These are phyloP conservation scores for Cephus pygmeus DNA, from an alignment of 2,888 invertebrate species.

Conservation along the genomic window DNA sequence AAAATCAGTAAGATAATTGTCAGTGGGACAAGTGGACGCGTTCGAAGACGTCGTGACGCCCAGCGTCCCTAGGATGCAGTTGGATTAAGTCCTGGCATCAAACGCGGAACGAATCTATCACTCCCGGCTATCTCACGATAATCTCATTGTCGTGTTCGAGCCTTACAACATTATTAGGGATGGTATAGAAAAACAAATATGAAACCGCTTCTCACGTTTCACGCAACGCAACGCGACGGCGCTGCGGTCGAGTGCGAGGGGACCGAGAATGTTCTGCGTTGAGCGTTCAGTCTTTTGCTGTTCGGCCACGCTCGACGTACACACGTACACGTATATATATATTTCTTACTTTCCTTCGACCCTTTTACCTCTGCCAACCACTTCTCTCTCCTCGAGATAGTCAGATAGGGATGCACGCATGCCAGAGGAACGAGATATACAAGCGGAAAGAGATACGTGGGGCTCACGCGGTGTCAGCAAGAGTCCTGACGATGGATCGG, in stretches of 20 bases:
- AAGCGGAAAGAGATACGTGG: conserved; percentile 8
- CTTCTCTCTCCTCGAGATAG: conserved; percentile 2
- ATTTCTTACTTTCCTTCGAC: not conserved
- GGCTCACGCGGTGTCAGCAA: not conserved
- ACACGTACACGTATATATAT: not conserved
- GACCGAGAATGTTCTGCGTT: not conserved
- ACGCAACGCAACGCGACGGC: conserved; percentile 7
- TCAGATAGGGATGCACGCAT: conserved; percentile 10
- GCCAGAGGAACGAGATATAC: not conserved
- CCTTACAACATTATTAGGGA: conserved; percentile 41
- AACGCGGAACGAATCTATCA: conserved; percentile 13
- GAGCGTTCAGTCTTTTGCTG: not conserved
- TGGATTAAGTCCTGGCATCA: conserved; percentile 2
- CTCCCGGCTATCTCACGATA: conserved; percentile 29
- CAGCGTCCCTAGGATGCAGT: not conserved
- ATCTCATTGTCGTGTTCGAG: conserved; percentile 40
- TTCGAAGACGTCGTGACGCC: not conserved
- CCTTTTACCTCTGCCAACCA: not conserved
- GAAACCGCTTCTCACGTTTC: conserved; percentile 42
- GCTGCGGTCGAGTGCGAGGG: not conserved
- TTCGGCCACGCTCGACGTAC: not conserved
- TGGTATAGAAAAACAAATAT: conserved; percentile 36
- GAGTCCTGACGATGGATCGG: not conserved
- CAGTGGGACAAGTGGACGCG: not conserved
- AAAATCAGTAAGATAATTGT: not conserved